These are phyloP conservation scores for Capreolus pygargus DNA, from an alignment of 2,113 vertebrate genomes.

Conservation along the genomic window DNA sequence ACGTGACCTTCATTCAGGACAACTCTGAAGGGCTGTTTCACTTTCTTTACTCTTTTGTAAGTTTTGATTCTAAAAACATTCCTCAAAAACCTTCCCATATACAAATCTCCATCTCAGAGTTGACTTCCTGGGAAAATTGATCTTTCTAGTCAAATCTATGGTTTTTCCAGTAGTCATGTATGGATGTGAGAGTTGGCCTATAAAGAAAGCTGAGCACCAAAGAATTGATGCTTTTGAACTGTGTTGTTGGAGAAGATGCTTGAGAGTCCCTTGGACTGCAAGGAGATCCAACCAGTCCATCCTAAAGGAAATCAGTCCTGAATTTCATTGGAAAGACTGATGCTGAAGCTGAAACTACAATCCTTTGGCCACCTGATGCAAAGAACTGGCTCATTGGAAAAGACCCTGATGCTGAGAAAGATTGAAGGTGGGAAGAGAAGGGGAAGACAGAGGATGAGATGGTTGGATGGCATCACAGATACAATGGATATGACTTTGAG, in stretches of 20 bases:
- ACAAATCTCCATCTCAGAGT: conserved; percentile 31
- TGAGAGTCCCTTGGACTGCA: neutral
- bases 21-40: neutral
- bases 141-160: neutral
- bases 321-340: neutral
- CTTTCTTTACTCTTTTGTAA: neutral
- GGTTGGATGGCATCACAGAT: neutral
- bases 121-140: neutral
- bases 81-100: neutral
- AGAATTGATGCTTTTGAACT: neutral
- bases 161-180: neutral
- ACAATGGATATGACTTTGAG: neutral
- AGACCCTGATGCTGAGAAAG: neutral
- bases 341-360: neutral
- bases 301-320: neutral
- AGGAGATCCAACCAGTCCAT: neutral
- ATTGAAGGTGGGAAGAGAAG: neutral
- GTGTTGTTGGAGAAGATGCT: neutral
- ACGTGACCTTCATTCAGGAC: neutral
- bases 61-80: neutral
- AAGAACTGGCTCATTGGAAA: neutral
- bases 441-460: neutral
- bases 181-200: neutral
- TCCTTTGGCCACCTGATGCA: neutral
- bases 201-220: neutral